Evolutionary conservation across 2,888 invertebrate genomes (phyloP), one percentile per base, ranked within the genome.

Genomic region (Thelaira solivaga): DNA sequence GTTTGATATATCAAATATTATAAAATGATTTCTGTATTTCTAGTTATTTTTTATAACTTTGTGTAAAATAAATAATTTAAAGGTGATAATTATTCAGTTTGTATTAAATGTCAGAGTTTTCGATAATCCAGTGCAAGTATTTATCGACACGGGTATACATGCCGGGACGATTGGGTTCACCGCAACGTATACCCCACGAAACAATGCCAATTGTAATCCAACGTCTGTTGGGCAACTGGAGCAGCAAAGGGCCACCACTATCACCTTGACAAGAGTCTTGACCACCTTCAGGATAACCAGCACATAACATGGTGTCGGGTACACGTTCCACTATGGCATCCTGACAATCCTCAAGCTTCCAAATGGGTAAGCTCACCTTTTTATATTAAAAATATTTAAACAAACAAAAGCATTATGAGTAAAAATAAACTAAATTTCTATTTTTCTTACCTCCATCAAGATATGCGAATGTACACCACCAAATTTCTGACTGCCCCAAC

Each of bases 151-250:
- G 90, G 0, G 94, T 93, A 86, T 96, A 96, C 29, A 96, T 90
- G 1, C 96, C 96, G 0, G 96, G 96, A 74, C 92, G 92, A 53
- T 91, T 92, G 20, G 92, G 91, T 80, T 93, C 92, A 0, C 95
- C 96, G 85, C 96, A 97, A 2, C 93, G 91, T 36, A 95, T 91
- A 11, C 96, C 96, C 95, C 95, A 96, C 0, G 96, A 96, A 0
- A 96, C 96, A 67, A 97, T 91, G 1, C 96, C 96, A 47, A 95
- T 91, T 26, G 91, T 91, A 0, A 93, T 91, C 96, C 96, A 96
- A 51, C 94, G 92, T 0, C 93, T 93, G 84, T 93, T 93, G 1
- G 92, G 89, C 84, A 94, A 89, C 86, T 94, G 94, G 83, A 93
- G 91, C 88, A 96, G 90, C 34, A 96, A 88, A 0, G 96, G 96